Base-by-base conservation (phyloP, 2,797 vertebrate species). In the Phrynocephalus guinanensis region DNA sequence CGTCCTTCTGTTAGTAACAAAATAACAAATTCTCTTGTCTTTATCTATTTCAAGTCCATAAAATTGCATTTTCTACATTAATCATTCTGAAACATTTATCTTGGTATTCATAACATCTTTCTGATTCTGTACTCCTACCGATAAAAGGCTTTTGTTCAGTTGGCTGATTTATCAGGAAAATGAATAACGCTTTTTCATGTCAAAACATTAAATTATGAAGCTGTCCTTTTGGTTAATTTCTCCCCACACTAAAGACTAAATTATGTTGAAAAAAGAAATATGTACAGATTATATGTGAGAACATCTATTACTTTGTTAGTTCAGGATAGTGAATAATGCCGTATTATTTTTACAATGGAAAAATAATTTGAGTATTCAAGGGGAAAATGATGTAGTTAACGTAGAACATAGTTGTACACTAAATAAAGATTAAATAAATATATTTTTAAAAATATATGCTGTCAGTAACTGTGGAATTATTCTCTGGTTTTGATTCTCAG, bases 101-200 rank as follows among this genome's bases (percentile, higher is more conserved):
- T 33, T 71, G 13, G 44, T 66, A 67, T 87, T n/a, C 86, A 28
- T 67, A 76, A 60, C 20, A 67, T 76, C 52, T 82, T 44, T 18
- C 82, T 67, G 75, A 33, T 75, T 48, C n/a, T 75, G 5, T 73
- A 50, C 5, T 48, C 38, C 67, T 38, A 70, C 60, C 10, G 44
- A 76, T 73, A 86, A 71, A 79, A 56, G 2, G 67, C 11, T 7
- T 87, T 33, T 63, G 13, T 30, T 77, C 68, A 82, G 60, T 33
- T 87, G 66, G 71, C n/a, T 78, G 86, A 75, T 82, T 82, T 77
- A 77, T 87, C 73, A 56, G 8, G 16, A 38, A 77, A 60, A 83
- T 44, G 48, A 50, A 83, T 56, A 70, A 70, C 70, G 10, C 24
- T 77, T 77, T 82, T 83, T 77, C 48, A 56, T 52, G 50, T 70